Evolutionary conservation across 2,113 vertebrate genomes (phyloP), one percentile per base, ranked within the genome.

Genomic region (Xenopus borealis): DNA sequence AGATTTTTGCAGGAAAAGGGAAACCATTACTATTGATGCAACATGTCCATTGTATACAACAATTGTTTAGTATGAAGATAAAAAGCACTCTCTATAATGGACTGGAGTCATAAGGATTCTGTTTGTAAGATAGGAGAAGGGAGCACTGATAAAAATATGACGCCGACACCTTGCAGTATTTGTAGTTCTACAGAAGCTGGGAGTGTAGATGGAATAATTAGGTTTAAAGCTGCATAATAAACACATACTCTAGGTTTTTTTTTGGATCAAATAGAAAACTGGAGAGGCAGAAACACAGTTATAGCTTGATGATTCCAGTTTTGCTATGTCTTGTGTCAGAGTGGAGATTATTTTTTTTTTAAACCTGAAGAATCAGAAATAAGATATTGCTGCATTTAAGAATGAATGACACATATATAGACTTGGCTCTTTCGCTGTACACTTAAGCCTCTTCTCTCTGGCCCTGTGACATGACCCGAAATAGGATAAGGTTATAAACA

Each of bases 351-450:
- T 57, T 44, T 62, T 40, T 40, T 40, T 68, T 66, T 74, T n/a
- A 18, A 46, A 47, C 18, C 46, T 63, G 58, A 67, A 69, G 73
- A 57, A 62, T 76, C 62, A 76, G 73, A 62, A 50, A 53, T 66
- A 44, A 69, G 66, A 76, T 76, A 69, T 69, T 76, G 69, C 73
- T 76, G 61, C 58, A 69, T 69, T 76, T 62, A 76, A 62, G 57
- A 69, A 76, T 69, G 73, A 63, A 52, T 69, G 55, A 53, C 64
- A 62, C 72, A 75, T 68, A 75, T 69, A 76, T 76, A 76, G 66
- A 76, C 73, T 76, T 76, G 73, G 73, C 73, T 63, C 66, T 53
- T 76, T 50, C 64, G 19, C 20, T 52, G 66, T 44, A 55, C 66
- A 75, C 72, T 68, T 68, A 75, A 62, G 72, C 72, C 47, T 62